These are phyloP conservation scores for Acinonyx jubatus DNA, from an alignment of 2,113 vertebrate genomes.

Conservation along the genomic window DNA sequence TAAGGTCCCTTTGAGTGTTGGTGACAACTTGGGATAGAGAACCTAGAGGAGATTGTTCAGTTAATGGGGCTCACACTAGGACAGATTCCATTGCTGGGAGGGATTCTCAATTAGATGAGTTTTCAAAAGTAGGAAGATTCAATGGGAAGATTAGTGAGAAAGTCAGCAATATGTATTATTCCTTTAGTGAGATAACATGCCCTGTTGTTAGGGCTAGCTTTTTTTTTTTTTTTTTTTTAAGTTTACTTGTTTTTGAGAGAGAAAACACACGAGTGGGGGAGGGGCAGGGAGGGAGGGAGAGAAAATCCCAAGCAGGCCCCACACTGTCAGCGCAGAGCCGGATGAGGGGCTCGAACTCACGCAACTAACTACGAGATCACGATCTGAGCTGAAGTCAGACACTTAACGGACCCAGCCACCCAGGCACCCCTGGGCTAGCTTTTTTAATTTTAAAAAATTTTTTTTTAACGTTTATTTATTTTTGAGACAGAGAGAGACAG, in stretches of 20 bases:
- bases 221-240: neutral
- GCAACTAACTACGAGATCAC: no score
- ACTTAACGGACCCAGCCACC: no score
- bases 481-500: no score
- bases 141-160: neutral
- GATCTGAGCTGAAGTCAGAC: no score
- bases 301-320: no score
- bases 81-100: neutral
- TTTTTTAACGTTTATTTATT: no score
- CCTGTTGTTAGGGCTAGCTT: neutral
- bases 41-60: neutral
- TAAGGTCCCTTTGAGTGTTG: neutral
- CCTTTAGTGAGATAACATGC: neutral
- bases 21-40: neutral
- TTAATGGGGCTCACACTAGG: neutral
- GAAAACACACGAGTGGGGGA: no score
- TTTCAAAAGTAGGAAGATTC: slow-evolving; percentile 1
- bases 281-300: no score
- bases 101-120: neutral
- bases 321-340: no score
- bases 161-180: neutral
- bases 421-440: no score
- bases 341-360: no score
- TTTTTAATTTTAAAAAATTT: neutral
- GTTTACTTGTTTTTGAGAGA: no score